Base-by-base conservation (phyloP, 1,140 invertebrate genomes). In the Cotesia chilonis region DNA sequence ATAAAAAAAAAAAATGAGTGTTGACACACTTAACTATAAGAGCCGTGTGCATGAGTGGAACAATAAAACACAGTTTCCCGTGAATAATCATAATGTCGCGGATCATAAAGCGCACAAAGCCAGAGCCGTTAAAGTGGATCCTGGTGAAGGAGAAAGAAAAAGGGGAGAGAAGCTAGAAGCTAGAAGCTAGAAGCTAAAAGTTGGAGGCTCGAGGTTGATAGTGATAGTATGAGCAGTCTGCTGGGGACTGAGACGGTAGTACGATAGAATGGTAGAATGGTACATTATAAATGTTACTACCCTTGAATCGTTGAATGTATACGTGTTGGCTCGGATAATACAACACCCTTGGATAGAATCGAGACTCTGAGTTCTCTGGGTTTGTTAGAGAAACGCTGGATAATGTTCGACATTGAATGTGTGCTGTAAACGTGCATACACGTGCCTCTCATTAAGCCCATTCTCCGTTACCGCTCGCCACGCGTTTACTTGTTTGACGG, bases 61-160 rank as follows among this genome's bases (percentile, higher is more conserved):
- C 80, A 84, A 86, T 86, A 86, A 86, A 86, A 85, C 80, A 82
- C 84, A 85, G 83, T 76, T 75, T 79, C 79, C 82, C 84, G 84
- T 85, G 83, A 85, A 85, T 85, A 85, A 85, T 85, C 82, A 83
- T 80, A 83, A 80, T 83, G 82, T 82, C 66, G 66, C 17, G 66
- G 66, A 78, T 81, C 83, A 83, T 85, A 85, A 85, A 85, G 78
- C 78, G 81, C 81, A 86, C 82, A 84, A 85, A 83, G 81, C 77
- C 72, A 73, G n/a, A 12, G 54, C 17, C 17, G 54, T 20, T 57
- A 14, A 20, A 36, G 63, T 38, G 36, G n/a, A 38, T 65, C 38
- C 38, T n/a, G 63, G n/a, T 47, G 41, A 10, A 10, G 10, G 41
- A 47, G 41, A 47, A 6, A 7, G 28, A 28, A 28, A 28, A 28